A percentile compares a stretch with the other conserved stretches of the same genome.
phyloP scores from a whole-genome alignment of 2,888 invertebrate genomes.

The Tinea trinotella region DNA sequence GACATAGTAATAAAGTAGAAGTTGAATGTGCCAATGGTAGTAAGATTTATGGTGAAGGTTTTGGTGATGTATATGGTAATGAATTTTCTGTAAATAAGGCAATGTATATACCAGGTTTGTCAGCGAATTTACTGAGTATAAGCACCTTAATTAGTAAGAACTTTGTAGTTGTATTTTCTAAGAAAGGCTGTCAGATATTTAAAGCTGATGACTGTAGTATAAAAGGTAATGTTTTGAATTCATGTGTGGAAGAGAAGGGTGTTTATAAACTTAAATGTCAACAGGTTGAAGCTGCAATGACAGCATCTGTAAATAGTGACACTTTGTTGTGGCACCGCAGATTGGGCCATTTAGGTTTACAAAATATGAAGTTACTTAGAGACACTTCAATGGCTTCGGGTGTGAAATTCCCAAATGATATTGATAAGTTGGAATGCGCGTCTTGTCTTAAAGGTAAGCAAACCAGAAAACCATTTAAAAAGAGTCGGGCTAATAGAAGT shows the following conservation, averaged over 20 bases:
- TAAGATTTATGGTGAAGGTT: no score
- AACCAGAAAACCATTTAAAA: conserved; percentile 13
- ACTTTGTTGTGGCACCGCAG: not conserved
- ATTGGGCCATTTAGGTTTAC: not conserved
- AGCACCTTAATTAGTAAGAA: not conserved
- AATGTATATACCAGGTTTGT: not conserved
- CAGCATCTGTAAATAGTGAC: not conserved
- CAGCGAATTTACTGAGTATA: not conserved
- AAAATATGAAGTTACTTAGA: not conserved
- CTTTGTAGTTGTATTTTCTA: not conserved
- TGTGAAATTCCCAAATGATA: not conserved
- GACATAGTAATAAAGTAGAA: no score
- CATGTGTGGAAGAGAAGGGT: no score
- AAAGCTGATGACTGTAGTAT: no score
- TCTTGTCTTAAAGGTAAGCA: not conserved
- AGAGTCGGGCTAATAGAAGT: not conserved
- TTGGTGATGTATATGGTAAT: no score
- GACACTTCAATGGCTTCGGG: not conserved
- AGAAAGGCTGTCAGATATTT: not conserved
- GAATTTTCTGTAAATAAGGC: no score
- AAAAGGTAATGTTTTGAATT: no score
- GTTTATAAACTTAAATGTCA: not conserved
- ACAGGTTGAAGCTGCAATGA: not conserved
- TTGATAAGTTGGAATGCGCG: not conserved
- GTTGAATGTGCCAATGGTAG: no score